Conservation (phyloP, 2,797 vertebrate genomes). For the Dermochelys coriacea region DNA sequence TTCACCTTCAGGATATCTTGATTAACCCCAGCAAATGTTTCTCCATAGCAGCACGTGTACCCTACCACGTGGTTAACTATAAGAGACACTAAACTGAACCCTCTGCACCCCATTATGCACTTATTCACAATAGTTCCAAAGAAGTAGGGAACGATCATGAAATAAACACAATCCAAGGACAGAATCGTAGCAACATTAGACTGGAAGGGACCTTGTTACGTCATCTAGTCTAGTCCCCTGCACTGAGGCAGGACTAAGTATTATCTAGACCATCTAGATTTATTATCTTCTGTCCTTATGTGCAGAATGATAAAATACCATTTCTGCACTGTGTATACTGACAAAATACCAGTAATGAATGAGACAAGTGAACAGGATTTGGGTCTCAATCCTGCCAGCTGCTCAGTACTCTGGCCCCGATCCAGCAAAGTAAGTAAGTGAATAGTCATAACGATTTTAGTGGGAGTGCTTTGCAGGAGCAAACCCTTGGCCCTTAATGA, state of each 20-base stretch:
- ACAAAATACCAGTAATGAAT: accelerated
- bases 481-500: not conserved
- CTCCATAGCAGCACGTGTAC: not conserved
- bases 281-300: not conserved
- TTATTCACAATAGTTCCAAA: not conserved
- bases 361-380: not conserved
- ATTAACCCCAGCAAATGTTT: conserved; percentile 19
- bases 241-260: not conserved
- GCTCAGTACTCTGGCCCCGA: not conserved
- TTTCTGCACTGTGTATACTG: not conserved
- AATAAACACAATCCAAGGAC: not conserved
- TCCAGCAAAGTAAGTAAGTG: not conserved
- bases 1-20: conserved; percentile 6
- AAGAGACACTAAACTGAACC: not conserved
- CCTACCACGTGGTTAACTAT: not conserved
- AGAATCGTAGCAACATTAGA: not conserved
- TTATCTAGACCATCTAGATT: not conserved
- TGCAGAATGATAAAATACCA: not conserved
- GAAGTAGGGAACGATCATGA: not conserved
- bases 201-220: not conserved
- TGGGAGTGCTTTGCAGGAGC: not conserved
- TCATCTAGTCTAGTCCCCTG: not conserved
- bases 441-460: not conserved
- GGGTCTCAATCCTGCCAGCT: accelerated
- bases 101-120: accelerated